A percentile compares a stretch with the other conserved stretches of the same genome.
These are phyloP conservation scores for Drosophila bifasciata DNA, from an alignment of 1,140 invertebrate species.

Conservation along the genomic window DNA sequence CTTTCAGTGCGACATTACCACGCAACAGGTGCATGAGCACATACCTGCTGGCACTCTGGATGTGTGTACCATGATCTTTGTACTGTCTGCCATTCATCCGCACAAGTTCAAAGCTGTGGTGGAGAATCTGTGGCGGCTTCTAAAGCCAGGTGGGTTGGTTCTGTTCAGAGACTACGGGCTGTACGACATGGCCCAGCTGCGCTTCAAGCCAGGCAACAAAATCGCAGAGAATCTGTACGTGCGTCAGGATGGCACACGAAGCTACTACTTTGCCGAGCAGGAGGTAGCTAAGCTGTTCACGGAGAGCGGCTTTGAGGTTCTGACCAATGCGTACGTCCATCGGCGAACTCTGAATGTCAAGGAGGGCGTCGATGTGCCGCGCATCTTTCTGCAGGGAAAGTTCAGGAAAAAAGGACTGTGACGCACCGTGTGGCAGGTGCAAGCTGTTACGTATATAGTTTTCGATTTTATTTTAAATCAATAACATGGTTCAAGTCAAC, in stretches of 20 bases:
- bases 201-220: constrained; percentile 96
- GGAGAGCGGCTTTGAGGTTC: constrained; percentile 88
- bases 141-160: constrained; percentile 93
- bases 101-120: constrained; percentile 90
- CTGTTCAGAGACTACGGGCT: constrained; percentile 98
- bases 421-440: background rate
- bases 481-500: constrained; percentile 75
- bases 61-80: constrained; percentile 97
- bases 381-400: constrained; percentile 97
- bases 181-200: constrained; percentile 98
- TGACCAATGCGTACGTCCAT: constrained; percentile 90
- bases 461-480: constrained; percentile 66
- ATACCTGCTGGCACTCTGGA: constrained; percentile 88
- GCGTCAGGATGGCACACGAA: constrained; percentile 97
- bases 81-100: constrained; percentile 96
- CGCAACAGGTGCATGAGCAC: constrained; percentile 86
- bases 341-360: constrained; percentile 95
- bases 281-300: constrained; percentile 86
- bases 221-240: constrained; percentile 98
- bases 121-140: constrained; percentile 88
- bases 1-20: constrained; percentile 91
- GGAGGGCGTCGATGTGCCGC: constrained; percentile 94
- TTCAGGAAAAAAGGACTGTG: constrained; percentile 86
- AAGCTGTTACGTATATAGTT: constrained; percentile 34
- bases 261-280: constrained; percentile 92